phyloP scores from a whole-genome alignment of 2,888 invertebrate genomes.

The Plemyria rubiginata region DNA sequence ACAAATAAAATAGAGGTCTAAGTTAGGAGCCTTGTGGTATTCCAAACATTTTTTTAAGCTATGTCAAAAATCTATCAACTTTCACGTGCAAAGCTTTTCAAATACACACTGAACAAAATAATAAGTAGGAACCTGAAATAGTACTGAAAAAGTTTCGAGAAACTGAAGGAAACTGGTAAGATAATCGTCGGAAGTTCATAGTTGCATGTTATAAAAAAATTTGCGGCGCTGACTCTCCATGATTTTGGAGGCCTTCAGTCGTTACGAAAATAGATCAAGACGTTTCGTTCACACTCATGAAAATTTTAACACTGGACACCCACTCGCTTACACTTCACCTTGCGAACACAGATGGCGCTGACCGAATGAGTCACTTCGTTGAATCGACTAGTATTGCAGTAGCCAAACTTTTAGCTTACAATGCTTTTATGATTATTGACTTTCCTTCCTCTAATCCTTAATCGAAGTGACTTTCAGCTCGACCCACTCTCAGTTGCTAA shows the following conservation, averaged over 20 bases:
- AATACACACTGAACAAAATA: conserved; percentile 18
- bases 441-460: too few species aligned
- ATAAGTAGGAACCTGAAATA: neutral
- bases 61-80: neutral
- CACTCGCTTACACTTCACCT: conserved; percentile 81
- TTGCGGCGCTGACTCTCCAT: conserved; percentile 53
- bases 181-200: conserved; percentile 68
- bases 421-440: conserved; percentile 48
- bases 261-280: conserved; percentile 78
- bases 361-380: conserved; percentile 70
- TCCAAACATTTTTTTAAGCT: conserved; percentile 14
- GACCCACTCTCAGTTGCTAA: conserved; percentile 4
- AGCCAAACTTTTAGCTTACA: conserved; percentile 45
- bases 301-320: conserved; percentile 78
- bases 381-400: conserved; percentile 45
- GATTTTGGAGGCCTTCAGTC: conserved; percentile 70
- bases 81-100: conserved; percentile 2
- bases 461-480: conserved; percentile 46
- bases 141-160: neutral
- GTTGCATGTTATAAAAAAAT: conserved; percentile 65
- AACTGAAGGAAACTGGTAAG: conserved; percentile 52
- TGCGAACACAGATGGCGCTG: conserved; percentile 79
- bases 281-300: conserved; percentile 80
- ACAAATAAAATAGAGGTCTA: conserved; percentile 24
- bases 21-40: conserved; percentile 40